Evolutionary conservation across 92 coral and sea anemone genomes (phyloP).

Genomic region (Pocillopora grandis): DNA sequence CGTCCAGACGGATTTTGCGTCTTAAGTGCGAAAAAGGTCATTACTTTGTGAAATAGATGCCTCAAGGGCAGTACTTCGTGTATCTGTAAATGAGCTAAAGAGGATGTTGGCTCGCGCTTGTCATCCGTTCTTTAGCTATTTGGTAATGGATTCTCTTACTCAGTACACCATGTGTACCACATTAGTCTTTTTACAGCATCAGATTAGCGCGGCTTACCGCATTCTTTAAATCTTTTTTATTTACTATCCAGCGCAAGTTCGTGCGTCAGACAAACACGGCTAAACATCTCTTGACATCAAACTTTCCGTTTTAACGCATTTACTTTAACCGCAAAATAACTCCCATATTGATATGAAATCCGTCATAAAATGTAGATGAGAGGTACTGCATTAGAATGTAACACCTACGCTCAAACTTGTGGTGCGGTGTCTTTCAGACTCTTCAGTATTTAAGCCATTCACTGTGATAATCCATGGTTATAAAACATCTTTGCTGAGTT

Average conservation of each 20-base stretch:
- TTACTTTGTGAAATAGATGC: no score
- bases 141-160: background rate
- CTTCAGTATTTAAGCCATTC: no score
- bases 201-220: conserved; percentile 2
- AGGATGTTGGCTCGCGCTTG: background rate
- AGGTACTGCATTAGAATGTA: background rate
- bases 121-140: background rate
- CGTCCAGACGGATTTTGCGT: no score
- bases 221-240: background rate
- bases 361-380: background rate
- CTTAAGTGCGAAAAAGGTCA: no score
- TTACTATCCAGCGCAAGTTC: background rate
- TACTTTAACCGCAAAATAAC: background rate
- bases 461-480: background rate
- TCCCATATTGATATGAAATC: background rate
- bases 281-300: background rate
- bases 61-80: no score
- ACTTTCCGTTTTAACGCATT: background rate
- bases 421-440: no score
- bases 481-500: background rate
- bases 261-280: background rate
- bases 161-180: background rate
- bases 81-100: background rate
- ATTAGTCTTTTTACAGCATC: background rate
- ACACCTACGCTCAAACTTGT: no score